A percentile compares a stretch with the other conserved stretches of the same genome.
phyloP scores from a whole-genome alignment of 2,888 invertebrate species.

The Ochlodes sylvanus region DNA sequence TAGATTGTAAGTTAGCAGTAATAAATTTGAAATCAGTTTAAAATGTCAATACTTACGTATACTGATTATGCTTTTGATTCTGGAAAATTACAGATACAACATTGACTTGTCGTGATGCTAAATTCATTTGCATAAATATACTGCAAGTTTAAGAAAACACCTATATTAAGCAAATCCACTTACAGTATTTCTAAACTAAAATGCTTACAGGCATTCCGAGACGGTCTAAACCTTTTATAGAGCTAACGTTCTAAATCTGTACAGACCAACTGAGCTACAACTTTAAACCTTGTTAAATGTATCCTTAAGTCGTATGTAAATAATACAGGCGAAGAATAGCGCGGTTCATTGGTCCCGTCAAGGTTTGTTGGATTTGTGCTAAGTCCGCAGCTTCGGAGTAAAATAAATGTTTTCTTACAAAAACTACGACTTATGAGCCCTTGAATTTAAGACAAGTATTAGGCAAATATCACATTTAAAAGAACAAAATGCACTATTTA shows the following conservation, averaged over 20 bases:
- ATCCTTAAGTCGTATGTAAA: slow-evolving; percentile 15
- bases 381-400: slow-evolving; percentile 7
- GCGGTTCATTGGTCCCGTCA: slow-evolving; percentile 31
- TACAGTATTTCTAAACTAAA: slow-evolving; percentile 7
- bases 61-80: too few species aligned
- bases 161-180: background rate
- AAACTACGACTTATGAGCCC: background rate
- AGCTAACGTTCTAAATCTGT: slow-evolving; percentile 28
- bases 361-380: slow-evolving; percentile 20
- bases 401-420: background rate
- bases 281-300: slow-evolving; percentile 18
- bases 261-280: slow-evolving; percentile 8
- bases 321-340: slow-evolving; percentile 9
- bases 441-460: too few species aligned
- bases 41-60: too few species aligned
- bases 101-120: too few species aligned
- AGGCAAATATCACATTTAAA: too few species aligned
- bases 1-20: too few species aligned
- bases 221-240: slow-evolving; percentile 33
- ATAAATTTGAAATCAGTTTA: too few species aligned
- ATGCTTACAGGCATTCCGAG: slow-evolving; percentile 29
- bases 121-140: too few species aligned
- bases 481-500: too few species aligned
- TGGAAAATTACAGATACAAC: too few species aligned
- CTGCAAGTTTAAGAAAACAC: background rate